Conservation (phyloP, 2,797 vertebrate species). For the Rhodeus uyekii region DNA sequence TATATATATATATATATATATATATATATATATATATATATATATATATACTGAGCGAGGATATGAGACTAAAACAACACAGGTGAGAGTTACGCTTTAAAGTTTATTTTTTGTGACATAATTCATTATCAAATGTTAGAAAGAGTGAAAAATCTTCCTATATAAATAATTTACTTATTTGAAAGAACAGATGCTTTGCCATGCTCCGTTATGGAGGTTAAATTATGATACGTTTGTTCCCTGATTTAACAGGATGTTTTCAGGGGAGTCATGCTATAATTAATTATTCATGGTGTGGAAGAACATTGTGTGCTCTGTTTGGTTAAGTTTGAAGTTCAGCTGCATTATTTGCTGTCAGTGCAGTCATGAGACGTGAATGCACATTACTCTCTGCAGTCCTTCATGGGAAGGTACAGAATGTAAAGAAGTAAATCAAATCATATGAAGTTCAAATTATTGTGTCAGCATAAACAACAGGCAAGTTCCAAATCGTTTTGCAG, state of each 20-base stretch:
- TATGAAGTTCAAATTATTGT: slow-evolving; percentile 1
- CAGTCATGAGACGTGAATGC: slow-evolving; percentile 1
- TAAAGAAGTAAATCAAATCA: slow-evolving; percentile 6
- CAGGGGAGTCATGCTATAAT: slow-evolving; percentile 18
- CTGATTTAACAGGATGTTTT: slow-evolving; percentile 30
- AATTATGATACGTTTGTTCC: background rate
- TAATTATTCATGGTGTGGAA: slow-evolving; percentile 13
- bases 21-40: too few species aligned
- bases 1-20: too few species aligned
- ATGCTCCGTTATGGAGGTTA: background rate
- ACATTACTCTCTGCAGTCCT: background rate
- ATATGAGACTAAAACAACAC: background rate
- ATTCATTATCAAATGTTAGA: background rate
- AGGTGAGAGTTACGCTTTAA: background rate
- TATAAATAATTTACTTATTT: background rate
- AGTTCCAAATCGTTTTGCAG: background rate
- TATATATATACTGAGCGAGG: background rate
- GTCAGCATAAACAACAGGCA: background rate
- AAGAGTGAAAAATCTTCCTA: background rate
- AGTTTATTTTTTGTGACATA: background rate
- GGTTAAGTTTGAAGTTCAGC: slow-evolving; percentile 20
- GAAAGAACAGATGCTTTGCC: slow-evolving; percentile 7
- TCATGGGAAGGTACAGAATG: background rate
- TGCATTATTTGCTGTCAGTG: slow-evolving; percentile 38
- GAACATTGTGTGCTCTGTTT: slow-evolving; percentile 16